phyloP scores from a whole-genome alignment of 2,888 invertebrate species.

The Hydriomena furcata region DNA sequence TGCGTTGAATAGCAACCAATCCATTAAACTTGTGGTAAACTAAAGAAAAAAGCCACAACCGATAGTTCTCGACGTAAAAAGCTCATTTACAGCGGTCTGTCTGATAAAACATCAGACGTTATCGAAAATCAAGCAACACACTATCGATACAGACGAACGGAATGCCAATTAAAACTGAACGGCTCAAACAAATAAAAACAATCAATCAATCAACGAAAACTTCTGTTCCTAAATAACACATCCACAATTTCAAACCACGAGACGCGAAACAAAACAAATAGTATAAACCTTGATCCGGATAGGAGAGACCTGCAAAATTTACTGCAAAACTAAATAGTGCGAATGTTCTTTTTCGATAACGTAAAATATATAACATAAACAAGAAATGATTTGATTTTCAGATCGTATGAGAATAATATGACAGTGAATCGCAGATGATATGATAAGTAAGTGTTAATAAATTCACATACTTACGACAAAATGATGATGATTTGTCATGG shows the following conservation, averaged over 20 bases:
- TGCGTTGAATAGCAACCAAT: conserved; percentile 1
- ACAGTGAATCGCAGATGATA: too few relatives aligned
- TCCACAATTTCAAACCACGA: conserved; percentile 67
- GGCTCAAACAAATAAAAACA: conserved; percentile 41
- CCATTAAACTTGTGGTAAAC: conserved; percentile 4
- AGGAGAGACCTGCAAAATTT: conserved; percentile 82
- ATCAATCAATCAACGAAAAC: conserved; percentile 33
- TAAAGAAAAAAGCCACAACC: conserved; percentile 11
- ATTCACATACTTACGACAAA: too few relatives aligned
- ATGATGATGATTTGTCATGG: too few relatives aligned
- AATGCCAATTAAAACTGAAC: conserved; percentile 35
- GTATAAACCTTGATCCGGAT: conserved; percentile 80
- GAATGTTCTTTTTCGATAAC: conserved; percentile 53
- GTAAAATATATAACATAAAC: not conserved
- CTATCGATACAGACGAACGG: conserved; percentile 17
- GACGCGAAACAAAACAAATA: conserved; percentile 59
- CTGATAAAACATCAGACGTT: conserved; percentile 6
- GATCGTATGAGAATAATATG: too few relatives aligned
- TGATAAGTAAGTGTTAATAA: too few relatives aligned
- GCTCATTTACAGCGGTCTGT: conserved; percentile 2
- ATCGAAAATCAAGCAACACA: conserved; percentile 21
- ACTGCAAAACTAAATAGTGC: conserved; percentile 79
- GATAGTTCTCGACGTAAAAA: conserved; percentile 8
- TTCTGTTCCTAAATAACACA: conserved; percentile 41
- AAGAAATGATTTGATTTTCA: too few relatives aligned